These are phyloP conservation scores for Sphaerophoria taeniata DNA, from an alignment of 2,888 invertebrate species.

Conservation along the genomic window DNA sequence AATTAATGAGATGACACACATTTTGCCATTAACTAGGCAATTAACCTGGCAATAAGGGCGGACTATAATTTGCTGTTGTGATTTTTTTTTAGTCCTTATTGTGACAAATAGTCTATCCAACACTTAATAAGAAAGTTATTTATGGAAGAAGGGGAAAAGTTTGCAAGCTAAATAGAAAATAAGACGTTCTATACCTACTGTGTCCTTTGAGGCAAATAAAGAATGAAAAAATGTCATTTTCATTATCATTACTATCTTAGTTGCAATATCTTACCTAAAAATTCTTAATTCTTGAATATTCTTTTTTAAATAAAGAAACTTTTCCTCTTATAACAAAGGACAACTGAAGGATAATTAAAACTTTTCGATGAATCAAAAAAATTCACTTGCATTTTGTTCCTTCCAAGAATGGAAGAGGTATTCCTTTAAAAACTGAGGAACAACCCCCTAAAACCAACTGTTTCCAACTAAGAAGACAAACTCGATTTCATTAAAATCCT, in stretches of 20 bases:
- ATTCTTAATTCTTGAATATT: no score
- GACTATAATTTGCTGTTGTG: not conserved
- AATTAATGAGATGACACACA: constrained; percentile 57
- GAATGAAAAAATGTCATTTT: no score
- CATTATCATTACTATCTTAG: no score
- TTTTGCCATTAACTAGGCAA: constrained; percentile 53
- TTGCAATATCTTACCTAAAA: no score
- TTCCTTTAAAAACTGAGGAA: no score
- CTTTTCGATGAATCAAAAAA: constrained; percentile 9
- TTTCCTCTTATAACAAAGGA: constrained; percentile 38
- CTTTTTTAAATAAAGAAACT: constrained; percentile 3
- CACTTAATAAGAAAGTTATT: constrained; percentile 24
- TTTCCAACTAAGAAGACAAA: constrained; percentile 1
- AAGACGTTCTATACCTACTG: no score
- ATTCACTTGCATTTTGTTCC: not conserved
- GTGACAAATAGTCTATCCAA: constrained; percentile 7
- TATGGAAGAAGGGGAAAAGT: not conserved
- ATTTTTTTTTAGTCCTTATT: not conserved
- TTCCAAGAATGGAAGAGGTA: not conserved
- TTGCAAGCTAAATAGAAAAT: no score
- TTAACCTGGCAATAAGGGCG: constrained; percentile 43
- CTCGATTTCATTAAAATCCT: constrained; percentile 62
- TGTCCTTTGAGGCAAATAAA: no score
- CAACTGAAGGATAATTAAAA: constrained; percentile 56
- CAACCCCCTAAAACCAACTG: not conserved